Evolutionary conservation across 2,797 vertebrate genomes (phyloP).

Genomic region (Anableps anableps): DNA sequence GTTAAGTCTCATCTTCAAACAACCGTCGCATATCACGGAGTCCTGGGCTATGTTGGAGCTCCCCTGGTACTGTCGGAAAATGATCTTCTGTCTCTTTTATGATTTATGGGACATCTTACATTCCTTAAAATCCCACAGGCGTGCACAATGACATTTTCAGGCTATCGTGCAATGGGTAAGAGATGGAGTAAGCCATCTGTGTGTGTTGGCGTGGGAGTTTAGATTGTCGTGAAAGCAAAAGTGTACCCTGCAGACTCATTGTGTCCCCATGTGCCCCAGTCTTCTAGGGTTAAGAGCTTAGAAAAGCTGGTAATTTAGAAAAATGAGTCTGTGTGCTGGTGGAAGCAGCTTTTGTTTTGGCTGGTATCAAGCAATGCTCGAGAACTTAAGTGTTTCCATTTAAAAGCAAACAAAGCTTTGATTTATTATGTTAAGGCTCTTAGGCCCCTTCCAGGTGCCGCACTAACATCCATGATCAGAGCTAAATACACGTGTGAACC

Average conservation of each 20-base stretch:
- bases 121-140: slow-evolving; percentile 20
- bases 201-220: slow-evolving; percentile 41
- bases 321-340: slow-evolving; percentile 10
- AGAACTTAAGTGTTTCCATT: neutral
- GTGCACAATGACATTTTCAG: slow-evolving; percentile 1
- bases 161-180: neutral
- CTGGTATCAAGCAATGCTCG: neutral
- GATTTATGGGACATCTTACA: slow-evolving; percentile 23
- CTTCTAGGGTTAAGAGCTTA: slow-evolving; percentile 34
- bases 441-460: neutral
- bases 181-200: slow-evolving; percentile 5
- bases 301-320: slow-evolving; percentile 37
- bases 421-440: neutral
- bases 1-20: slow-evolving; percentile 49
- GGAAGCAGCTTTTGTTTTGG: slow-evolving; percentile 25
- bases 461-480: neutral
- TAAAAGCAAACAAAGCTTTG: slow-evolving; percentile 4
- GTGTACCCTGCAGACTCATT: slow-evolving; percentile 37
- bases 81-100: neutral
- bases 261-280: neutral
- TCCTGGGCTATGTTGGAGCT: slow-evolving; percentile 7
- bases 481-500: neutral
- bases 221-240: slow-evolving; percentile 27
- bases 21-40: slow-evolving; percentile 15
- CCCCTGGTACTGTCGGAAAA: neutral